Evolutionary conservation across 2,797 vertebrate genomes (phyloP).

Genomic region (Hafferia zeledoni): DNA sequence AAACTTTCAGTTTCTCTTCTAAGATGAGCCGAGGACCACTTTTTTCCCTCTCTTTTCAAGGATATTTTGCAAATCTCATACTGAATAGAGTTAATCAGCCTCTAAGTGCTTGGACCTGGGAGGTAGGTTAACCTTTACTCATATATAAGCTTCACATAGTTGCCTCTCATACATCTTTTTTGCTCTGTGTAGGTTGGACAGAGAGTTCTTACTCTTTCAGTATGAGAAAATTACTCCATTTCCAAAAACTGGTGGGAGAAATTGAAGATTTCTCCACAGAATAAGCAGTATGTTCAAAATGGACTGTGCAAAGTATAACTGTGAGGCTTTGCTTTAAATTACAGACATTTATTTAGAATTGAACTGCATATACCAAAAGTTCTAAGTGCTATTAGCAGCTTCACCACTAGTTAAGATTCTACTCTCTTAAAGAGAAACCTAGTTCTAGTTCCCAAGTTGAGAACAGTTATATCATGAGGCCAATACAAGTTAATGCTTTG

Average conservation of each 20-base stretch:
- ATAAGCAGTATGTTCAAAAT: neutral
- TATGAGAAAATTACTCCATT: neutral
- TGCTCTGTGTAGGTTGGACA: neutral
- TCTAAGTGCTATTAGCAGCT: neutral
- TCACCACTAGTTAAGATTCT: neutral
- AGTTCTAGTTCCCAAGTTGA: neutral
- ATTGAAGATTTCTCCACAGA: neutral
- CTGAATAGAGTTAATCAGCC: neutral
- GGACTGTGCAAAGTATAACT: neutral
- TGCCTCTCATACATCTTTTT: neutral
- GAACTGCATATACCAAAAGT: neutral
- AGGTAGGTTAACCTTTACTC: neutral
- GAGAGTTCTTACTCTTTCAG: neutral
- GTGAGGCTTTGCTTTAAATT: neutral
- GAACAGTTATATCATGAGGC: neutral
- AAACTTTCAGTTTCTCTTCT: neutral
- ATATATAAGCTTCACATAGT: neutral
- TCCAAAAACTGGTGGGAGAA: neutral
- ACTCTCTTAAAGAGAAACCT: neutral
- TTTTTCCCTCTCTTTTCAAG: accelerated
- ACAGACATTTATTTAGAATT: neutral
- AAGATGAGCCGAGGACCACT: neutral
- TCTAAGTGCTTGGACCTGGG: neutral
- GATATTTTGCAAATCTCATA: neutral
- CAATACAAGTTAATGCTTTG: neutral